phyloP scores from a whole-genome alignment of 2,113 vertebrate species.

The Megaceryle torquata region DNA sequence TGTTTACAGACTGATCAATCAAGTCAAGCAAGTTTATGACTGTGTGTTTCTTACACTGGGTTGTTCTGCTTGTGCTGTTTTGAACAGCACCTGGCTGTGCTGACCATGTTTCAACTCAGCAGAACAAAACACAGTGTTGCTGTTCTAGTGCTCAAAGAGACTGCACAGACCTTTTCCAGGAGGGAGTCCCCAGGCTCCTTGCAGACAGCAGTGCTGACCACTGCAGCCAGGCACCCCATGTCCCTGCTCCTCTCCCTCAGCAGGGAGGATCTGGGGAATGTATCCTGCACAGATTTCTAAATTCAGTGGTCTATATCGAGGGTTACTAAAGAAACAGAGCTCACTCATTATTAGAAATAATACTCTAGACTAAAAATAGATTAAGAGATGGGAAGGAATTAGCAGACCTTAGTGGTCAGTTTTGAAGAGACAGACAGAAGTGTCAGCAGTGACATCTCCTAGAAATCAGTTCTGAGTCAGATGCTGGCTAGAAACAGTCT shows the following conservation, averaged over 20 bases:
- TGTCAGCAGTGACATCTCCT: not conserved
- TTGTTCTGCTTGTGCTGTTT: not conserved
- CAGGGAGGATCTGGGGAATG: not conserved
- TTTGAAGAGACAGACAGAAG: not conserved
- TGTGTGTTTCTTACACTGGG: not conserved
- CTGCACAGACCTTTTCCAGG: not conserved
- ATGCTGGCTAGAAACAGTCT: not conserved
- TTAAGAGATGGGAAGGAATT: not conserved
- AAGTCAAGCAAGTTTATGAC: not conserved
- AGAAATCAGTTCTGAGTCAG: not conserved
- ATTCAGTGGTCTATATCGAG: not conserved
- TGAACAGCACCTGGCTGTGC: not conserved
- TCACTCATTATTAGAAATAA: not conserved
- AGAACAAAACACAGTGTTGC: accelerated
- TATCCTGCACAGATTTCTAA: not conserved
- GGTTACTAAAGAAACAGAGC: not conserved
- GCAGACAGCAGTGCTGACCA: not conserved
- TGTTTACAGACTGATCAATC: not conserved
- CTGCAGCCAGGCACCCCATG: not conserved
- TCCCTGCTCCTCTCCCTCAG: not conserved
- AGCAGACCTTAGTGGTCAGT: not conserved
- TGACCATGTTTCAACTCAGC: accelerated
- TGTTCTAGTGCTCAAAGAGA: not conserved
- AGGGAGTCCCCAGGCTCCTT: not conserved
- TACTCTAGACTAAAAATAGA: not conserved